Evolutionary conservation across 2,888 invertebrate genomes (phyloP).

Genomic region (Fragum sueziense): DNA sequence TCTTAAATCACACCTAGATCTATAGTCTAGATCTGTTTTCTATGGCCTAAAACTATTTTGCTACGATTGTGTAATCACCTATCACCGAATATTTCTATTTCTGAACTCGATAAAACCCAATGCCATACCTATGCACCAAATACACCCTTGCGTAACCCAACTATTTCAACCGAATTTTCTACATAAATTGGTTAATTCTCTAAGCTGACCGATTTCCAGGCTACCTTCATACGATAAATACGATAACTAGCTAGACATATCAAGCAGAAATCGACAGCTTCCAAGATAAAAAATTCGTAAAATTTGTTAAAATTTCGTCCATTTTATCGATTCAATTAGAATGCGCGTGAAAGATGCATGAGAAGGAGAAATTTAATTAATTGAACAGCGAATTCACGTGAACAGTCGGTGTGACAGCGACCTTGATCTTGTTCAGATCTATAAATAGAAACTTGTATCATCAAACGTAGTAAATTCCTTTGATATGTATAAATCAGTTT

Average conservation of each 20-base stretch:
- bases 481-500: slow-evolving; percentile 12
- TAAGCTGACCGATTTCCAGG: neutral
- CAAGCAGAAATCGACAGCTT: too few relatives aligned
- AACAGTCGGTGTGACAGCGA: slow-evolving; percentile 42
- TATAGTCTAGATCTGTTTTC: neutral
- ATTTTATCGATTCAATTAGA: neutral
- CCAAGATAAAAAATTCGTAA: too few relatives aligned
- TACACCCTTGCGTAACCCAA: neutral
- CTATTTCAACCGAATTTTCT: neutral
- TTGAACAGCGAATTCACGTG: slow-evolving; percentile 31
- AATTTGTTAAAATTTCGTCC: neutral
- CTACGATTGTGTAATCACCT: neutral
- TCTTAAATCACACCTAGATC: neutral
- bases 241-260: too few relatives aligned
- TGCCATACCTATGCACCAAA: neutral
- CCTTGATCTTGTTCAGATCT: slow-evolving; percentile 37
- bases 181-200: neutral
- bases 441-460: slow-evolving; percentile 20
- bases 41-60: neutral
- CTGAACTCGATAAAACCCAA: too few relatives aligned
- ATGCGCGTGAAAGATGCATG: neutral
- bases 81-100: too few relatives aligned
- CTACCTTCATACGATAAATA: too few relatives aligned
- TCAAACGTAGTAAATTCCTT: slow-evolving; percentile 23
- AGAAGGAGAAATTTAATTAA: neutral